Evolutionary conservation across 2,888 invertebrate genomes (phyloP), one percentile per base, ranked within the genome.

Genomic region (Tenodera sinensis): DNA sequence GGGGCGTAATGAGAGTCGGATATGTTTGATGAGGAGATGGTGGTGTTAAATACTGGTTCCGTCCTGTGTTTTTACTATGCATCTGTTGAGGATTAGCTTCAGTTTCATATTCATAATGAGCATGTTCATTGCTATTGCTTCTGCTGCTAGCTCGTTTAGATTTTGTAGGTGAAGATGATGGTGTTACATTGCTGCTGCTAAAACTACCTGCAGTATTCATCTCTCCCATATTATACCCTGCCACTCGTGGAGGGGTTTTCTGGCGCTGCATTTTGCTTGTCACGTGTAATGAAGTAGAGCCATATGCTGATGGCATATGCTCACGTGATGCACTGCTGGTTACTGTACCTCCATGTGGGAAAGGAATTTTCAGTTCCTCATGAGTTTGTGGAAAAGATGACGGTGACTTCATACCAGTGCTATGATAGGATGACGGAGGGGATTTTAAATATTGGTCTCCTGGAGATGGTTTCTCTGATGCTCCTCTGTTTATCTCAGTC

Each of bases 361-460:
- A 87, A 34, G 82, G 25, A 83, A 47, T 82, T 87, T 87, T 87
- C 28, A 87, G 42, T 8, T 87, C 87, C 3, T 87, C 87, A 83
- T 83, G 81, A 27, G 82, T 87, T 6, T 87, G 83, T 12, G 81
- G 87, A n/a, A 87, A 87, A n/a, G 34, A 27, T 9, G 87, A 82
- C n/a, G 87, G 87, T 4, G 87, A 87, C 14, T 87, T 87, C 28
- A 87, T 83, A n/a, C 83, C 87, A 8, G 28, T 30, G 9, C 14
- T 47, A 83, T 14, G 30, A n/a, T 81, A 34, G 30, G 28, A 82
- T 42, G 87, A 87, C 20, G 30, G 82, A 28, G 82, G 86, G 28
- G 89, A 86, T 47, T 86, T 89, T 54, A 89, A 30, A 83, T 83
- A 71, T 25, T 89, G 89, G 25, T 86, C 89, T 83, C 54, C 83